A percentile compares a stretch with the other conserved stretches of the same genome.
phyloP scores from a whole-genome alignment of 2,797 vertebrate genomes.

The Sebastes oblongus region DNA sequence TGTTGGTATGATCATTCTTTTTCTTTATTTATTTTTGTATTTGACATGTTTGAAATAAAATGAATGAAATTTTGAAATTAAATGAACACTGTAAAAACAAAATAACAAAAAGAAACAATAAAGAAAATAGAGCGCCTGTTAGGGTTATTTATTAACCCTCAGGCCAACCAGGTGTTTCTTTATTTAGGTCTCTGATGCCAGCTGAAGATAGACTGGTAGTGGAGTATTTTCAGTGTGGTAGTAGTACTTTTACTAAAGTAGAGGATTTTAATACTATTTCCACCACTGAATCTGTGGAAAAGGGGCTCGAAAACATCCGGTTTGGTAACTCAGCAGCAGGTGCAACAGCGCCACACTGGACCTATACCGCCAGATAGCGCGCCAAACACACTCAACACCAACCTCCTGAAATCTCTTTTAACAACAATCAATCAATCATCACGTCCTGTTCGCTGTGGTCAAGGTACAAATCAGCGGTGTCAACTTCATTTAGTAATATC shows the following conservation, averaged over 20 bases:
- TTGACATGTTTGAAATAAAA: too few species aligned
- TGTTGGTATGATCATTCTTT: too few species aligned
- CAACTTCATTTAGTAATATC: too few species aligned
- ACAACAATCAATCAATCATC: too few species aligned
- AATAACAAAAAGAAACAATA: too few species aligned
- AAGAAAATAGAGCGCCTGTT: background rate
- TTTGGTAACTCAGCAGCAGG: background rate
- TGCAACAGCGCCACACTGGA: background rate
- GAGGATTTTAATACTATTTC: background rate
- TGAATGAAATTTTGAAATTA: too few species aligned
- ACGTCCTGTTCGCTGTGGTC: background rate
- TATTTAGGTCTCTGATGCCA: too few species aligned
- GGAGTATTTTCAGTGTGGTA: background rate
- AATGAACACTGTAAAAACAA: too few species aligned
- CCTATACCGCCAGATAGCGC: background rate
- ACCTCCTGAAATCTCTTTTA: background rate
- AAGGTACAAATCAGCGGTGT: too few species aligned
- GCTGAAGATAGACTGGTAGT: rapidly evolving
- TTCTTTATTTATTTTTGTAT: too few species aligned
- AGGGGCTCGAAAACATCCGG: background rate
- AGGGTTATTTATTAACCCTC: rapidly evolving
- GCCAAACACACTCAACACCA: background rate
- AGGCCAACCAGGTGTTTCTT: too few species aligned
- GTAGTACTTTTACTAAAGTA: background rate
- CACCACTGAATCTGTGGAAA: background rate